Base-by-base conservation (phyloP, 2,888 invertebrate genomes). In the Calameuta filiformis region DNA sequence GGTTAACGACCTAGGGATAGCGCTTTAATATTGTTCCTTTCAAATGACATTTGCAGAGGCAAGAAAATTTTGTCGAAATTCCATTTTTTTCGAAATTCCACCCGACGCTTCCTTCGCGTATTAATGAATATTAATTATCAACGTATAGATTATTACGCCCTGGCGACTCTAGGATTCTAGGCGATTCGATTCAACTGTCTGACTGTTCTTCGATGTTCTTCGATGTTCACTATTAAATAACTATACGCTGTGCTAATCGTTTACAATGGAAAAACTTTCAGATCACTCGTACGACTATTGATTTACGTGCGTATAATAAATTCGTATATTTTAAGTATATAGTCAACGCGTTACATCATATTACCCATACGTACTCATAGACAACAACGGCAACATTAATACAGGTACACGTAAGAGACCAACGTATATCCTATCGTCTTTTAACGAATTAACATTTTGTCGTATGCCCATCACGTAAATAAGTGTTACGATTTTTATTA, bases 201-300 rank as follows among this genome's bases (percentile, higher is more conserved):
- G 87, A 88, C 88, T 88, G 87, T 89, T 88, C 81, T 85, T 88
- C 82, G 81, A 86, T 88, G 88, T 88, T 87, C 85, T 88, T 85
- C 87, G 23, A 89, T 88, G 85, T 87, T 88, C 85, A 87, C 85
- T 87, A 87, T 85, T 85, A 85, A 56, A 56, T 71, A 71, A 71
- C 31, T 71, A 31, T 71, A 71, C 23, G 56, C 56, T 56, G 15
- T 56, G 23, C 56, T 56, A 56, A 56, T 56, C 23, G 56, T 56
- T 56, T 56, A 56, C 56, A 56, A 56, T 56, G 56, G 56, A 9
- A 56, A 23, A 56, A 56, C 23, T 56, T 56, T 56, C 23, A 9
- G 23, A 56, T 1, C 56, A 56, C 56, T 56, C 6, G 6, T 56
- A 56, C 23, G 56, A 56, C 9, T 56, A 56, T 56, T 56, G 56